Evolutionary conservation across 2,888 invertebrate species (phyloP), one percentile per base, ranked within the genome.

Genomic region (Neria commutata): DNA sequence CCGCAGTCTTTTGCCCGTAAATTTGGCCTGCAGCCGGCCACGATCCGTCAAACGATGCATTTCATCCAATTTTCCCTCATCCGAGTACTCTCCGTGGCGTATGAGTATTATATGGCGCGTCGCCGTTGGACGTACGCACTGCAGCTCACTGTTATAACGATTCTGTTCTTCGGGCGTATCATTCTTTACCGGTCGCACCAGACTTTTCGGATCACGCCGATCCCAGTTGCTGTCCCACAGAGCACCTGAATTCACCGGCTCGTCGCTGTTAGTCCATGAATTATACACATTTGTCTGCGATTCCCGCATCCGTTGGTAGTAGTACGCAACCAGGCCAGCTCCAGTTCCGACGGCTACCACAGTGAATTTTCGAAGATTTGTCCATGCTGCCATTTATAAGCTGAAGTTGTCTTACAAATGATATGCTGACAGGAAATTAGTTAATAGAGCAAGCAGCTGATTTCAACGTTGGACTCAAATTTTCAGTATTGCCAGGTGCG

Each of bases 71-170:
- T 82, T 80, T 0, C 92, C 94, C 10, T 86, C 84, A 40, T 90
- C 81, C 71, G 94, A 86, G 77, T 98, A 99, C 80, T 98, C 98
- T 0, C 98, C 99, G 81, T 99, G 98, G 40, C 98, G 86, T 60
- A 98, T 91, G 16, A 98, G 84, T 67, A 98, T 86, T 53, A 98
- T 81, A 78, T 98, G 94, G n/a, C 97, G 72, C 0, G 72, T 66
- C 2, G 68, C 73, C 74, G 83, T 86, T 42, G 86, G 83, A 67
- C 85, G 87, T 1, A 84, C 81, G 57, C 87, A 86, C 67, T 90
- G 89, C 25, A 88, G 68, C 60, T 87, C 85, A 68, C 88, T 86
- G 75, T 91, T 90, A 60, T 85, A 86, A 54, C 85, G 84, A 74
- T 92, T 91, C 40, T 91, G 86, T 59, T 89, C 88, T 61, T 87